Evolutionary conservation across 2,113 vertebrate genomes (phyloP).

Genomic region (Plecturocebus donacophilus): DNA sequence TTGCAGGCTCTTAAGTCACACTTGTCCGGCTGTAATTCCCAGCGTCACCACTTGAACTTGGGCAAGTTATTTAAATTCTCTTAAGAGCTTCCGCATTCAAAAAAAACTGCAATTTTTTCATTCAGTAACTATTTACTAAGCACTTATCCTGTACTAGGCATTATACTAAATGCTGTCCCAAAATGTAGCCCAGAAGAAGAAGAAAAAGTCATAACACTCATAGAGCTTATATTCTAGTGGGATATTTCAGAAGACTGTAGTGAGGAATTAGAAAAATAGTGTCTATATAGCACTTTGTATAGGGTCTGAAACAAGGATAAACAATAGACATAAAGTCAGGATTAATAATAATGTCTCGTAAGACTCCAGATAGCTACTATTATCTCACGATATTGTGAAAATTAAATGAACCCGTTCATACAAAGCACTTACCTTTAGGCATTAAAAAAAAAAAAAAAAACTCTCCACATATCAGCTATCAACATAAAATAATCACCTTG

Average conservation of each 20-base stretch:
- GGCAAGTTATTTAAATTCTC: neutral
- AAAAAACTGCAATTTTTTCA: neutral
- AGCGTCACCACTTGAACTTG: neutral
- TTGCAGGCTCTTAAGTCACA: neutral
- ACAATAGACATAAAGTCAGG: neutral
- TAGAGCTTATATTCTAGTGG: neutral
- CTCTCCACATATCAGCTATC: neutral
- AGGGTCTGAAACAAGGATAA: neutral
- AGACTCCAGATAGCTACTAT: slow-evolving; percentile 18
- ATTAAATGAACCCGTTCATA: slow-evolving; percentile 27
- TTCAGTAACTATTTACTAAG: neutral
- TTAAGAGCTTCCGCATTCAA: neutral
- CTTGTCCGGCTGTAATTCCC: neutral
- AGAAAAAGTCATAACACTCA: neutral
- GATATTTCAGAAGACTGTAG: neutral
- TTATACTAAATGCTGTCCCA: neutral
- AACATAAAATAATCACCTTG: slow-evolving; percentile 53
- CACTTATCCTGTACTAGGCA: neutral
- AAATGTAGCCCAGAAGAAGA: neutral
- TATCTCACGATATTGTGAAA: slow-evolving; percentile 25
- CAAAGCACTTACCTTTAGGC: slow-evolving; percentile 10
- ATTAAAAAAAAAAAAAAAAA: neutral
- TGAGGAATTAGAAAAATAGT: neutral
- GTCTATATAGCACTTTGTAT: neutral
- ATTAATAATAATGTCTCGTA: neutral